Base-by-base conservation (phyloP, 2,888 invertebrate species). In the Silvanus unidentatus region DNA sequence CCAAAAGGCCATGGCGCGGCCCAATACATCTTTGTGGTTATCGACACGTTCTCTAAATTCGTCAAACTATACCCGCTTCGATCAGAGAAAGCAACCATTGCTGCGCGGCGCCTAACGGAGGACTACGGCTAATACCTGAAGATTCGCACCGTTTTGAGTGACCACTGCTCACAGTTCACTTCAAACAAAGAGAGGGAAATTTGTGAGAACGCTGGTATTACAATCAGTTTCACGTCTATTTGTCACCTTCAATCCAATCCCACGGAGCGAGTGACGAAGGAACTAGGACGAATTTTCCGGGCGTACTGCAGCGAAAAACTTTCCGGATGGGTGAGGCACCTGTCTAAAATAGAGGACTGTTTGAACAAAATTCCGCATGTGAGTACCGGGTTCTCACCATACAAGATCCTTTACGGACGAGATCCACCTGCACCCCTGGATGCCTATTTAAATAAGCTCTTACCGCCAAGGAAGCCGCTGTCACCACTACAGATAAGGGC, bases 81-180 rank as follows among this genome's bases (percentile, higher is more conserved):
- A n/a, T n/a, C n/a, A n/a, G n/a, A n/a, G n/a, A n/a, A n/a, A n/a
- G n/a, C n/a, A n/a, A n/a, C 16, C 39, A 41, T 45, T 11, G 45
- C 46, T 8, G 42, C 43, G 4, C 34, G 40, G 0, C 42, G 37
- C 15, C 15, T 47, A 4, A 8, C 44, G 3, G 10, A 46, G 2
- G 43, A 49, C n/a, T 49, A 44, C 43, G 1, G 6, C 10, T 36
- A 15, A 22, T 43, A 9, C 41, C 47, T 16, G 8, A 11, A 9
- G 11, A 32, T 2, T 16, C 35, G 14, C 36, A 13, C 28, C n/a
- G n/a, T n/a, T n/a, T n/a, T n/a, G n/a, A n/a, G n/a, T n/a, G n/a
- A n/a, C n/a, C n/a, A n/a, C n/a, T 55, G 57, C 6, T 39, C 45
- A n/a, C 58, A 59, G 39, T 59, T 60, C 39, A 49, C 54, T 1